These are phyloP conservation scores for Syncerus caffer DNA, from an alignment of 2,797 vertebrate species.

Conservation along the genomic window DNA sequence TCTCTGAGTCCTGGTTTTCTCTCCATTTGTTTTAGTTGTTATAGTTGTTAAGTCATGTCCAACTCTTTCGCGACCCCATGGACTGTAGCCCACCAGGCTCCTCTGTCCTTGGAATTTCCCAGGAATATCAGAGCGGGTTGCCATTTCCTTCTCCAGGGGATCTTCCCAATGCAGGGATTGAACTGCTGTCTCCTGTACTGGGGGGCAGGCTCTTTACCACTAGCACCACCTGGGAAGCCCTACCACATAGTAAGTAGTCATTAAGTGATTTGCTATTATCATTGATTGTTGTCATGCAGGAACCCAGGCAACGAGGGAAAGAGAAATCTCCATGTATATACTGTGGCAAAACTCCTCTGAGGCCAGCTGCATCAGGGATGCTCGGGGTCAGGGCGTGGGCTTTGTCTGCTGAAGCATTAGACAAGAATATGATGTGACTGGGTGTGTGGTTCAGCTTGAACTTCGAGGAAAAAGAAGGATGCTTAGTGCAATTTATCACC, in stretches of 20 bases:
- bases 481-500: background rate
- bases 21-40: background rate
- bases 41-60: background rate
- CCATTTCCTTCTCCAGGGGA: background rate
- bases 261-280: background rate
- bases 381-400: background rate
- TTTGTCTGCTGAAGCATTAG: background rate
- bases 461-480: background rate
- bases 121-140: background rate
- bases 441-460: background rate
- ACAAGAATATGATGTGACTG: background rate
- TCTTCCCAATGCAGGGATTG: background rate
- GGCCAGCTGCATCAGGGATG: background rate
- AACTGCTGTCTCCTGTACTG: accelerated
- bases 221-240: background rate
- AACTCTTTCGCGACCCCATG: background rate
- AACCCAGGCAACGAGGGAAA: background rate
- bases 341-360: background rate
- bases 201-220: background rate
- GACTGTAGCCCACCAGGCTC: background rate
- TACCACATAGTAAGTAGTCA: background rate
- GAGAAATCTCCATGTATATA: background rate
- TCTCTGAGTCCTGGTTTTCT: background rate
- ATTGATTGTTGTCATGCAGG: background rate
- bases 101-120: background rate